These are phyloP conservation scores for Muschampia staudingeri DNA, from an alignment of 2,888 invertebrate genomes.

Conservation along the genomic window DNA sequence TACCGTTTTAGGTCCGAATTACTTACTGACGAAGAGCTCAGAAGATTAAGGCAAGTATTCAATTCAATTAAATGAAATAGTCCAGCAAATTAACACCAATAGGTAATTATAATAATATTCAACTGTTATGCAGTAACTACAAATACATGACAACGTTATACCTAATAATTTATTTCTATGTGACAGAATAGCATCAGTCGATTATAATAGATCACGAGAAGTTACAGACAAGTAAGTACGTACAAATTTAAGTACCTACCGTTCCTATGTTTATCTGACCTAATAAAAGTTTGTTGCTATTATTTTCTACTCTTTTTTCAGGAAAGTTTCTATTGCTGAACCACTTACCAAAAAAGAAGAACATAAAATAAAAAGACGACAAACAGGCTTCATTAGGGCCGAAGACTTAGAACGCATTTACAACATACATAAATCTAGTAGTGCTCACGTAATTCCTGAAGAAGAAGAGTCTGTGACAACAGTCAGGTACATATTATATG, in stretches of 20 bases:
- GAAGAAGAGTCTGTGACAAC: conserved; percentile 66
- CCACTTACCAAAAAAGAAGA: conserved; percentile 64
- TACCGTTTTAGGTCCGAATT: conserved; percentile 71
- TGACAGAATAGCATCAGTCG: conserved; percentile 73
- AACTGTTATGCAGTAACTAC: no score
- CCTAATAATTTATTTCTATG: conserved; percentile 40
- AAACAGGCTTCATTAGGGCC: conserved; percentile 78
- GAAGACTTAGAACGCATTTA: conserved; percentile 73
- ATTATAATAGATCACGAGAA: conserved; percentile 60
- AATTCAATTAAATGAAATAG: neutral
- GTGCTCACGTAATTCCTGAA: conserved; percentile 49
- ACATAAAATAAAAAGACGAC: conserved; percentile 76
- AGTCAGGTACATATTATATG: conserved; percentile 21
- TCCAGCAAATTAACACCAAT: neutral
- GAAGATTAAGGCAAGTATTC: conserved; percentile 65
- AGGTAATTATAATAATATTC: no score
- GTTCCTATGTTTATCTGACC: neutral
- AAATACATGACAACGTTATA: neutral
- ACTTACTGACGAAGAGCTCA: conserved; percentile 76
- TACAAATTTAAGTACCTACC: neutral
- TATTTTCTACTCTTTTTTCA: conserved; percentile 63
- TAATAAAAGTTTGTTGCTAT: conserved; percentile 31
- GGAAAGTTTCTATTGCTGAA: conserved; percentile 77
- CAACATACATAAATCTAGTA: conserved; percentile 53
- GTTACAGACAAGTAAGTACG: conserved; percentile 72